Percentiles rank a stretch among this genome's conserved stretches.
phyloP scores from a whole-genome alignment of 2,113 vertebrate genomes.

The Alaudala cheleensis region DNA sequence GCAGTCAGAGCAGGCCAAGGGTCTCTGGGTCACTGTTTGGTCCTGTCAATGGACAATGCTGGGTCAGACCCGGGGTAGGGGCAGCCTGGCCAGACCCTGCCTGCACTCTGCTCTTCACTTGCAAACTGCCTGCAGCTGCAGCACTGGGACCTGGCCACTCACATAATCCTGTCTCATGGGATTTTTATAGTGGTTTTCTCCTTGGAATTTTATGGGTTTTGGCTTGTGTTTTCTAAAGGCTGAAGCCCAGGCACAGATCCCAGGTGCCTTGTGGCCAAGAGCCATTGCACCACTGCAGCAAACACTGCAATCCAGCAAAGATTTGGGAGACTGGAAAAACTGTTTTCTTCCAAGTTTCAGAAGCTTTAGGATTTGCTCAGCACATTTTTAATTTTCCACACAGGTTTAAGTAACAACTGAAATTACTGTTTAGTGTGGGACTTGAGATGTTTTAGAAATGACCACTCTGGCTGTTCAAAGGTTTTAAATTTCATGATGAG shows the following conservation, averaged over 20 bases:
- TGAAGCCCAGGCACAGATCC: background rate
- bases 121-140: background rate
- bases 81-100: background rate
- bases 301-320: background rate
- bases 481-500: background rate
- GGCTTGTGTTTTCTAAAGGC: background rate
- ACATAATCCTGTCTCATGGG: rapidly evolving
- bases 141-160: background rate
- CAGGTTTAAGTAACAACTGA: background rate
- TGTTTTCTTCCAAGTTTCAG: background rate
- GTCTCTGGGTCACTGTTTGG: background rate
- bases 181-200: background rate
- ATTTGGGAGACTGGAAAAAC: background rate
- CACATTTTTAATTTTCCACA: background rate
- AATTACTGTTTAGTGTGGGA: background rate
- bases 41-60: rapidly evolving
- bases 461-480: background rate
- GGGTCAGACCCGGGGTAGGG: background rate
- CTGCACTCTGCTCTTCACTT: background rate
- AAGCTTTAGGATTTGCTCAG: background rate
- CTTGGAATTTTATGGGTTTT: background rate
- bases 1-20: background rate
- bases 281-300: background rate
- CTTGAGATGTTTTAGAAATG: background rate
- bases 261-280: background rate